Percentiles rank a stretch among this genome's conserved stretches.
phyloP scores from a whole-genome alignment of 1,140 invertebrate genomes.

The Pachypeltis micranthus region DNA sequence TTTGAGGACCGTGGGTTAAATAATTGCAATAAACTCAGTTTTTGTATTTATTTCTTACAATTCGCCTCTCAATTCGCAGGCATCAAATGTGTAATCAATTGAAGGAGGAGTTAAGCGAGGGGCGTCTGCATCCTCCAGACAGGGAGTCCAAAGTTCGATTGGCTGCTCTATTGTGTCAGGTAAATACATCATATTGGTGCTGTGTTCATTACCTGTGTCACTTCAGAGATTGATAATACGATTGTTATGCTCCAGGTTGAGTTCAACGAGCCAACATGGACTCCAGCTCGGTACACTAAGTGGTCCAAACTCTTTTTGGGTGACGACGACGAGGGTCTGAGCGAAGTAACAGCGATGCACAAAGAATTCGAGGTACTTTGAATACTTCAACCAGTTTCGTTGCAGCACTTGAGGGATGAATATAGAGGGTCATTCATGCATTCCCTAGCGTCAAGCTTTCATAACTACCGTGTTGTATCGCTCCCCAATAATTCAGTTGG shows the following conservation, averaged over 20 bases:
- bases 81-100: constrained; percentile 77
- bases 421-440: no score
- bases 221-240: no score
- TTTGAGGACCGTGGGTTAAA: no score
- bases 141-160: constrained; percentile 56
- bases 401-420: not conserved
- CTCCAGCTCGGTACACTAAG: constrained; percentile 46
- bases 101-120: constrained; percentile 57
- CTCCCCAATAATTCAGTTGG: no score
- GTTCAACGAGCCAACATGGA: constrained; percentile 38
- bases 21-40: no score
- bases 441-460: no score
- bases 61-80: no score
- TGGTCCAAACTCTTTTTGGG: constrained; percentile 42
- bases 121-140: constrained; percentile 51
- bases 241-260: no score
- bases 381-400: not conserved
- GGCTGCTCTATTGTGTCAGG: constrained; percentile 61
- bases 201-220: no score
- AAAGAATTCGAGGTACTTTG: constrained; percentile 38
- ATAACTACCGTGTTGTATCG: no score
- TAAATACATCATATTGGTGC: constrained; percentile 54
- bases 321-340: constrained; percentile 45
- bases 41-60: no score
- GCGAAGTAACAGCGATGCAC: constrained; percentile 49